Base-by-base conservation (phyloP, 2,888 invertebrate species). In the Ennomos quercinarius region DNA sequence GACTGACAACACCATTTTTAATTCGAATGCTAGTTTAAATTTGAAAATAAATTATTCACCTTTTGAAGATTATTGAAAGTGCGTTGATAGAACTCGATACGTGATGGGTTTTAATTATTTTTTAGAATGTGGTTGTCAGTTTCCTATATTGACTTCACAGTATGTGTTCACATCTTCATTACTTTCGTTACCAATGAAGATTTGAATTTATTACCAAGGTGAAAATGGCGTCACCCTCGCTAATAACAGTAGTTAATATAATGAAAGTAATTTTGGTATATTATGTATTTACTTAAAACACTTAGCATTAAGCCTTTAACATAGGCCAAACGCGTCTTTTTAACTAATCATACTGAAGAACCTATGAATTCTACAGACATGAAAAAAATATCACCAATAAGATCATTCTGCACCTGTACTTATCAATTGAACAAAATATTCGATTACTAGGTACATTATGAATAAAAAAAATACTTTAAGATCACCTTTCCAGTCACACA, bases 1-100 rank as follows among this genome's bases (percentile, higher is more conserved):
- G 81, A 83, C 70, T 84, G 85, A 86, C 84, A 80, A 78, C 82
- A 81, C 79, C 80, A 81, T 81, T 79, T 84, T 74, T 72, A 79
- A 66, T 61, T 56, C 60, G 35, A 51, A 50, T n/a, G 59, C 59
- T 46, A 42, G 45, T 54, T 74, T 70, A 64, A 62, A 61, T 64
- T 56, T 60, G n/a, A 57, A 61, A 66, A 60, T 61, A 62, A 56
- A 52, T 65, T 57, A 47, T 59, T 52, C 57, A 61, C 56, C 61
- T 65, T 46, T 49, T 41, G 41, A 48, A 60, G 62, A 67, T 71
- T 58, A 58, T 63, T 56, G 61, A 59, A 65, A 71, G 71, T 68
- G 68, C 64, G 71, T 76, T 81, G 76, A 83, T 84, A 77, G 54
- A 78, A 74, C 77, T 78, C 78, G 72, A 71, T 57, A 73, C 72